Evolutionary conservation across 2,113 vertebrate genomes (phyloP), one percentile per base, ranked within the genome.

Genomic region (Scatophagus argus): DNA sequence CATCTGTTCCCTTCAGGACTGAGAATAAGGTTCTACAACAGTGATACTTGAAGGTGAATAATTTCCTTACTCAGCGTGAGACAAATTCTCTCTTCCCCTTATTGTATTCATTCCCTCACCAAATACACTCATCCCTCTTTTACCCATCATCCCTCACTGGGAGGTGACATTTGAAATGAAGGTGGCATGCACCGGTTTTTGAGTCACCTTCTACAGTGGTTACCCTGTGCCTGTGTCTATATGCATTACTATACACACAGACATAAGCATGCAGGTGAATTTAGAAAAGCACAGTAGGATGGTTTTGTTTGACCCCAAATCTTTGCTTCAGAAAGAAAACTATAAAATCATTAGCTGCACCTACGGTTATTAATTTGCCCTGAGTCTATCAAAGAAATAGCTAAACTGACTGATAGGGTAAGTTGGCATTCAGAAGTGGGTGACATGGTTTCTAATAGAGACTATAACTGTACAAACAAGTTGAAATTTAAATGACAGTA

Each of bases 121-220:
- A 69, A 49, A 67, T 21, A 29, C 54, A 58, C 41, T 29, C 60
- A 63, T 47, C 44, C 27, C 36, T 63, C 62, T 77, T 65, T 81
- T 43, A 65, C 36, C 62, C 71, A 46, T 77, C 83, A 81, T 79
- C 75, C 78, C 87, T 87, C 59, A 49, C 72, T 63, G 67, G 23
- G 85, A 61, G 67, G 49, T 91, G 91, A 92, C 93, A 94, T 94
- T 94, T 95, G 43, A 82, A 88, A 62, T 43, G 49, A 67, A 59
- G 61, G 80, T 77, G 64, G 67, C 56, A 72, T 69, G 46, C 46
- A 43, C 56, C 76, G 61, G 31, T 64, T 75, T 89, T 58, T 79
- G 77, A 80, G 62, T 71, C 83, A 73, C 8, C 41, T 75, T 84
- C 62, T 78, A 29, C 39, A 66, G 41, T 68, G 76, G 65, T 77